Evolutionary conservation across 2,113 vertebrate species (phyloP).

Genomic region (Rhabdornis inornatus): DNA sequence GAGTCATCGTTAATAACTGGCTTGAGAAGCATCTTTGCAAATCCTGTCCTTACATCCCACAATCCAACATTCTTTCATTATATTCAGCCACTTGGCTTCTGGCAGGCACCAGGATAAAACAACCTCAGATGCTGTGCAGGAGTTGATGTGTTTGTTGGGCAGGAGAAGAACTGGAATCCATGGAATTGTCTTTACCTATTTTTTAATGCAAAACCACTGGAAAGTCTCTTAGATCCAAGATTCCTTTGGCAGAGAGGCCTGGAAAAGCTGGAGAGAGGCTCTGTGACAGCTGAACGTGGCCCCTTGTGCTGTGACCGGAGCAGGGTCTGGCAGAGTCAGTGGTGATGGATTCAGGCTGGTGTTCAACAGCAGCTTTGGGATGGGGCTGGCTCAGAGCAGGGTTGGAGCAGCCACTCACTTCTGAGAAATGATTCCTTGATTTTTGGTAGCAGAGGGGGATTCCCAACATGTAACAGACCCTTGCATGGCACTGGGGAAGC

Average conservation of each 20-base stretch:
- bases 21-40: neutral
- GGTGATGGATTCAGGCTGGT: neutral
- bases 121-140: fast-evolving
- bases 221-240: neutral
- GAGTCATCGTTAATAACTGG: constrained; percentile 10
- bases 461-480: neutral
- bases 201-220: neutral
- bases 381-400: neutral
- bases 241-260: constrained; percentile 7
- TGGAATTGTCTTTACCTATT: neutral
- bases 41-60: neutral
- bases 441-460: neutral
- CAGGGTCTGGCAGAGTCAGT: neutral
- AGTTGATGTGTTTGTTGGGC: neutral
- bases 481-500: neutral
- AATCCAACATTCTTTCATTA: neutral
- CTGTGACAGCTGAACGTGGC: neutral
- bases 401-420: neutral
- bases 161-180: neutral
- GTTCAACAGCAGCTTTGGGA: neutral
- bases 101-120: neutral
- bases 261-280: constrained; percentile 19
- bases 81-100: neutral
- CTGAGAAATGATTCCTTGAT: neutral
- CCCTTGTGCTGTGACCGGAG: neutral